Percentiles rank a stretch among this genome's conserved stretches.
phyloP scores from a whole-genome alignment of 2,797 vertebrate genomes.

The Galaxias olidus region DNA sequence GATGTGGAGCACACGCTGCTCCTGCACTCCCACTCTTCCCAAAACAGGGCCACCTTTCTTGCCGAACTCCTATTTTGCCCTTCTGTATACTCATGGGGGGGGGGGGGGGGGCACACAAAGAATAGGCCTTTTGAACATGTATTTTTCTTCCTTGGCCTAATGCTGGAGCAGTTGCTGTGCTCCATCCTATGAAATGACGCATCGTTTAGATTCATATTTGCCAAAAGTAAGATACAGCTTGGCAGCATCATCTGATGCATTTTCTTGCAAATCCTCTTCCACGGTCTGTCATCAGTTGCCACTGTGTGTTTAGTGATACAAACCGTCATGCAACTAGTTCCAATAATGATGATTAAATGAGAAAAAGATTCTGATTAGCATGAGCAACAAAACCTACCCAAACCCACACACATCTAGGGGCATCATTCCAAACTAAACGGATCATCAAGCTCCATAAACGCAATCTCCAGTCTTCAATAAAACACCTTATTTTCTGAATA shows the following conservation, averaged over 20 bases:
- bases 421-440: constrained; percentile 25
- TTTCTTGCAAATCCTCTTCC: constrained; percentile 34
- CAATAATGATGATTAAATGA: constrained; percentile 37
- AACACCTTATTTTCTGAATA: constrained; percentile 29
- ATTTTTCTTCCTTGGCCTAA: neutral
- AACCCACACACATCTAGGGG: constrained; percentile 26
- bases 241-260: constrained; percentile 20
- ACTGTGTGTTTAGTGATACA: constrained; percentile 16
- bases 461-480: constrained; percentile 30
- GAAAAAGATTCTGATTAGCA: constrained; percentile 20
- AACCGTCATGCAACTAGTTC: constrained; percentile 25
- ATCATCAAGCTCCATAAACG: constrained; percentile 28
- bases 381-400: constrained; percentile 19
- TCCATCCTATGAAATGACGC: constrained; percentile 23
- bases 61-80: constrained; percentile 10
- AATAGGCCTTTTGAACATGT: neutral
- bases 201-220: constrained; percentile 17
- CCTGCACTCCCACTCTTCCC: constrained; percentile 32
- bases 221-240: constrained; percentile 13
- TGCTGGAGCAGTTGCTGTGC: constrained; percentile 6
- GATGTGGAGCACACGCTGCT: constrained; percentile 27
- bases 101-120: neutral
- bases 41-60: constrained; percentile 15
- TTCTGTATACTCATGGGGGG: constrained; percentile 1
- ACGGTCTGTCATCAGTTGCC: constrained; percentile 27